Evolutionary conservation across 2,797 vertebrate genomes (phyloP), one percentile per base, ranked within the genome.

Genomic region (Hylomyscus alleni): DNA sequence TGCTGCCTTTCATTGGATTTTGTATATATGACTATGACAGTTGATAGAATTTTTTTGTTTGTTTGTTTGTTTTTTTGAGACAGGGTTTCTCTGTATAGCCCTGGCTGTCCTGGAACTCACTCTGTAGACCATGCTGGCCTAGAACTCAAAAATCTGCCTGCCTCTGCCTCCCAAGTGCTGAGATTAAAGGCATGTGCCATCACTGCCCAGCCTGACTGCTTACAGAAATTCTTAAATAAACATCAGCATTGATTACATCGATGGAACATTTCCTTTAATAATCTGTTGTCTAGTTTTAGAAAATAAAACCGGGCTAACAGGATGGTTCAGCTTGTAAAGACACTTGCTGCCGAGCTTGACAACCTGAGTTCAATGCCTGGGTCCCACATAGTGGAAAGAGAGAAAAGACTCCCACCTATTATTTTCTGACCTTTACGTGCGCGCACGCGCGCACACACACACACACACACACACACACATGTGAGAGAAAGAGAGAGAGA

Each of bases 221-320:
- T 84, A 73, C 29, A 73, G 19, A 76, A 89, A 9, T 47, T 89
- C 52, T 58, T 86, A 87, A 67, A 56, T 62, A 80, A 95, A 62
- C 3, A 76, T 67, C 86, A 52, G 7, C 78, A 9, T 65, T 47
- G 40, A 26, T 90, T 56, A 13, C 34, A 91, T 13, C 72, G 19
- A 69, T 60, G 0, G 24, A 78, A 84, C 11, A 52, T 80, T 91
- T 94, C 34, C 82, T 72, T 90, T 78, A 37, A 80, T 80, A 52
- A 44, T 4, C 2, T n/a, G 52, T 3, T 24, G 22, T 90, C 85
- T 58, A 34, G 15, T 84, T 90, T 86, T 34, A 75, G 84, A 95
- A n/a, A 82, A 47, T 3, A 72, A 89, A 95, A 89, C 15, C 4
- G 15, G n/a, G 24, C 3, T 11, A 37, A 47, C 1, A 31, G 76